Conservation (phyloP, 2,888 invertebrate species). For the Autographa pulchrina region DNA sequence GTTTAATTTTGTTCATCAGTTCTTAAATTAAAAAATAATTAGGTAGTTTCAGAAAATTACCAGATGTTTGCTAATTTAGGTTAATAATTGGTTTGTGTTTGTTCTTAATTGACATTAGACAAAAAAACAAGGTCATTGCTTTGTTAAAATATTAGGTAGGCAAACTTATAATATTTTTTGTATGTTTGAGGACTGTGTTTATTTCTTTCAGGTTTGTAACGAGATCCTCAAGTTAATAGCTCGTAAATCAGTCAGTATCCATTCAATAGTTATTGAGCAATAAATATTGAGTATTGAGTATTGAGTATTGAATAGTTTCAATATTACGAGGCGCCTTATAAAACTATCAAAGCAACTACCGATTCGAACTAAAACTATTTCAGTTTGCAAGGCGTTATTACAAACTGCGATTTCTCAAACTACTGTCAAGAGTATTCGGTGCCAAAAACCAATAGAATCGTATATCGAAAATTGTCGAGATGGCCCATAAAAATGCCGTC, state of each 20-base stretch:
- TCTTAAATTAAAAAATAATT: neutral
- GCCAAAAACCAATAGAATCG: slow-evolving; percentile 49
- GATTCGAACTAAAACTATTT: slow-evolving; percentile 27
- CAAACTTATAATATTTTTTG: too few species aligned
- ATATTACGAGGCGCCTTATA: slow-evolving; percentile 23
- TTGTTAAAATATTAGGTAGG: too few species aligned
- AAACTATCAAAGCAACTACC: slow-evolving; percentile 24
- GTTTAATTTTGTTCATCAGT: neutral
- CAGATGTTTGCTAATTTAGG: neutral
- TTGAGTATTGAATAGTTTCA: too few species aligned
- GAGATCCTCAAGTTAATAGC: too few species aligned
- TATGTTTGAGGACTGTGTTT: too few species aligned
- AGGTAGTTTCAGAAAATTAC: neutral
- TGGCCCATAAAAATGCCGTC: slow-evolving; percentile 45
- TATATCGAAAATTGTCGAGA: slow-evolving; percentile 26
- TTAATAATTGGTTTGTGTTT: neutral
- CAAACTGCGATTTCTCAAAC: slow-evolving; percentile 22
- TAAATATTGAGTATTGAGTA: too few species aligned
- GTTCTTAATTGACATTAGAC: neutral
- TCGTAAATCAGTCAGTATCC: too few species aligned
- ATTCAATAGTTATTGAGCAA: too few species aligned
- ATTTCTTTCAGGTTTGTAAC: too few species aligned
- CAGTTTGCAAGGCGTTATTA: slow-evolving; percentile 36
- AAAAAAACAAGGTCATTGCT: too few species aligned
- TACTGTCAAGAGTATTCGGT: slow-evolving; percentile 21